Evolutionary conservation across 1,140 invertebrate genomes (phyloP).

Genomic region (Drosophila seguyi): DNA sequence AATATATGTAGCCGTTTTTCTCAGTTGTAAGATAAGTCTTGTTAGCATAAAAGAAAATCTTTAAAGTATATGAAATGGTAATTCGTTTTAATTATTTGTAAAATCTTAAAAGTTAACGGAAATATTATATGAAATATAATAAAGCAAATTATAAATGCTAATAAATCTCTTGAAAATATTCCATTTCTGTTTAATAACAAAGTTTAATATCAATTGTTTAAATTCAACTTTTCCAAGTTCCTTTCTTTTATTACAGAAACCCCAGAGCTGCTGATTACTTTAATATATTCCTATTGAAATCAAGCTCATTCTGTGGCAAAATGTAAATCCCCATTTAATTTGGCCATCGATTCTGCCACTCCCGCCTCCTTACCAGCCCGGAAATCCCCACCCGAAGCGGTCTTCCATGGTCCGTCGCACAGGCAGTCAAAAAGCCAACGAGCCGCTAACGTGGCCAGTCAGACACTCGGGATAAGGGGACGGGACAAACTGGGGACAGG

Average conservation of each 20-base stretch:
- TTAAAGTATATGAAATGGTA: no score
- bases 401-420: slow-evolving; percentile 33
- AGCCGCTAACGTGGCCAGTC: slow-evolving; percentile 44
- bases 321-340: slow-evolving; percentile 42
- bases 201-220: background rate
- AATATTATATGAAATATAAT: background rate
- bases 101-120: no score
- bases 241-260: background rate
- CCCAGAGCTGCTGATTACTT: background rate
- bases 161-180: background rate
- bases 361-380: background rate
- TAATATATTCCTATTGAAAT: slow-evolving; percentile 8
- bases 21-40: no score
- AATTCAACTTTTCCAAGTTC: background rate
- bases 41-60: no score
- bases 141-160: background rate
- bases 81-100: no score
- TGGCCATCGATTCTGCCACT: slow-evolving; percentile 51
- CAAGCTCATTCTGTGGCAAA: slow-evolving; percentile 7
- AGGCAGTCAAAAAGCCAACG: slow-evolving; percentile 55
- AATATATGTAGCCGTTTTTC: no score
- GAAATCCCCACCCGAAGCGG: slow-evolving; percentile 20
- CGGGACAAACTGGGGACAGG: slow-evolving; percentile 9
- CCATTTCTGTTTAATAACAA: background rate
- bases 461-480: slow-evolving; percentile 5